phyloP scores from a whole-genome alignment of 2,888 invertebrate species.

The Drosophila buzzatii region DNA sequence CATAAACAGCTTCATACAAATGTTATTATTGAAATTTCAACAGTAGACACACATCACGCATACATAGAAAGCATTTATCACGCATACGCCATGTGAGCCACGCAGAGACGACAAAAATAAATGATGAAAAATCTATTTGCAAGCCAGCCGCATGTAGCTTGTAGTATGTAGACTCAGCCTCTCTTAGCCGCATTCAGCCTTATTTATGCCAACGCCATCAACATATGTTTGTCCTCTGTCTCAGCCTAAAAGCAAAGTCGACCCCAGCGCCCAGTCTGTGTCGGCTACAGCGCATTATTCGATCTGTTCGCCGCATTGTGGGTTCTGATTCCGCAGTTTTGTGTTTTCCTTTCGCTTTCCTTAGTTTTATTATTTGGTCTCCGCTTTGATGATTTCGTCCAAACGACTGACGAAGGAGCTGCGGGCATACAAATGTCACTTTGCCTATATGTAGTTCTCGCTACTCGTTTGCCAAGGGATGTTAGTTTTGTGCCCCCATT shows the following conservation, averaged over 20 bases:
- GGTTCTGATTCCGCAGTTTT: conserved; percentile 35
- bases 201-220: conserved; percentile 50
- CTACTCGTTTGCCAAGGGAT: conserved; percentile 17
- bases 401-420: conserved; percentile 44
- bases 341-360: conserved; percentile 42
- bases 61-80: conserved; percentile 50
- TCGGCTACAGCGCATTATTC: conserved; percentile 57
- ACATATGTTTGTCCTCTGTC: conserved; percentile 63
- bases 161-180: conserved; percentile 1
- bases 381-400: conserved; percentile 52
- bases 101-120: conserved; percentile 40
- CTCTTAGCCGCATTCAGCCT: not conserved
- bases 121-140: conserved; percentile 76
- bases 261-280: conserved; percentile 29
- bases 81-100: conserved; percentile 58
- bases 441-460: conserved; percentile 26
- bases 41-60: conserved; percentile 36
- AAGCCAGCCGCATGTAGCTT: conserved; percentile 32
- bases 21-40: conserved; percentile 79
- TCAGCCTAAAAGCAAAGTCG: conserved; percentile 5
- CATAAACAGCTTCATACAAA: conserved; percentile 80
- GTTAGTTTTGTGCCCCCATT: conserved; percentile 21
- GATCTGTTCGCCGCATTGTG: conserved; percentile 49
- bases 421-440: conserved; percentile 65
- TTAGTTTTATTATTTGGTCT: conserved; percentile 66